Evolutionary conservation across 2,113 vertebrate genomes (phyloP), one percentile per base, ranked within the genome.

Genomic region (Dipodomys spectabilis): DNA sequence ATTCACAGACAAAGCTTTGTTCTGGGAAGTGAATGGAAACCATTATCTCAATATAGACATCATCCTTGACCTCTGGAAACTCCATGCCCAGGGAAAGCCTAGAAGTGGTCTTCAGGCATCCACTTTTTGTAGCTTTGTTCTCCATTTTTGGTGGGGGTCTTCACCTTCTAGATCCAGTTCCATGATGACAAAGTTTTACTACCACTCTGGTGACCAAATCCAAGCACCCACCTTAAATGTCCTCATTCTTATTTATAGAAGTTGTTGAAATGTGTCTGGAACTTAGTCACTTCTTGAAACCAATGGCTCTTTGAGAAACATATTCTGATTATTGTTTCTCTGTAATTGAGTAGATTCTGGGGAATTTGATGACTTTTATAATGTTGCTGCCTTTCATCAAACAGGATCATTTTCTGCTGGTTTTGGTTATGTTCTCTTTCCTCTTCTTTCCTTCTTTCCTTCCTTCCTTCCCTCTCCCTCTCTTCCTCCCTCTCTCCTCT

Each of bases 301-400:
- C 77, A 71, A 0, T 28, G 11, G 11, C 85, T 74, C 65, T 86
- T n/a, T 74, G 71, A 62, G 78, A 62, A 94, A 30, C 68, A 64
- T 22, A 64, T 86, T 92, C 28, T 30, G 73, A 87, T 91, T 65
- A 22, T 30, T 39, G 19, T 74, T 92, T 91, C 86, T 88, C 84
- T 49, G 30, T 73, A 73, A 86, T 86, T 91, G 45, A n/a, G 75
- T 92, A 53, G 57, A 62, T 78, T 94, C 75, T 83, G 57, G 86
- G 90, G 72, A 78, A 94, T 95, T 53, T 90, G 85, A 92, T 64
- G 60, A 94, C 62, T 94, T 90, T 81, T 60, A 83, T 75, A 81
- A 75, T 94, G 91, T 74, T 91, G 49, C 80, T 95, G 72, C 18
- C n/a, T 96, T 95, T 96, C 80, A 79, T 91, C 62, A 82, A 87